Conservation (phyloP, 2,888 invertebrate species). For the Liposcelis brunnea region DNA sequence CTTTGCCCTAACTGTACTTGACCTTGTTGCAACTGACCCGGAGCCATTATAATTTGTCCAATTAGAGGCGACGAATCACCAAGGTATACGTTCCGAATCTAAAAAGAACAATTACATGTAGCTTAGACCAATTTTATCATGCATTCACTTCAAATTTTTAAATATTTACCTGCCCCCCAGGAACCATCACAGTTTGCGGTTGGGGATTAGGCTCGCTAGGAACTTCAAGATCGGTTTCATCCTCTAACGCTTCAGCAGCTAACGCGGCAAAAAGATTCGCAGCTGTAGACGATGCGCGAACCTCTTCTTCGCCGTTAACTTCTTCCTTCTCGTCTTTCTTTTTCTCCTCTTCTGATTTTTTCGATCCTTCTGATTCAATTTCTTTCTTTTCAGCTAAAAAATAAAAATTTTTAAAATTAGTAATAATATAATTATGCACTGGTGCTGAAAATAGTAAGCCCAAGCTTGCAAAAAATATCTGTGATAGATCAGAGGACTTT, state of each 20-base stretch:
- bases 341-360: not conserved
- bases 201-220: conserved; percentile 26
- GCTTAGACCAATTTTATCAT: too few species aligned
- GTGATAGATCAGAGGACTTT: too few species aligned
- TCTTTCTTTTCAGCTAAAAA: too few species aligned
- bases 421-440: too few species aligned
- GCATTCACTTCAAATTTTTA: too few species aligned
- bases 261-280: conserved; percentile 72
- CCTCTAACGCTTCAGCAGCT: conserved; percentile 68
- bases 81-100: conserved; percentile 2
- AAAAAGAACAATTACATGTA: not conserved
- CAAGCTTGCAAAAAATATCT: too few species aligned
- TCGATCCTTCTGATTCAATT: conserved; percentile 6
- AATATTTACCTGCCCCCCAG: conserved; percentile 15
- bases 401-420: too few species aligned
- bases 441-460: too few species aligned
- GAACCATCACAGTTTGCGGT: conserved; percentile 37
- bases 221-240: conserved; percentile 31
- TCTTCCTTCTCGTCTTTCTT: conserved; percentile 1
- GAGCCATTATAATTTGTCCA: conserved; percentile 4
- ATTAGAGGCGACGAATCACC: not conserved
- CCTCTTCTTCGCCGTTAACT: conserved; percentile 10
- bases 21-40: not conserved
- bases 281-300: conserved; percentile 54
- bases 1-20: not conserved